Evolutionary conservation across 2,113 vertebrate species (phyloP).

Genomic region (Crotophaga sulcirostris): DNA sequence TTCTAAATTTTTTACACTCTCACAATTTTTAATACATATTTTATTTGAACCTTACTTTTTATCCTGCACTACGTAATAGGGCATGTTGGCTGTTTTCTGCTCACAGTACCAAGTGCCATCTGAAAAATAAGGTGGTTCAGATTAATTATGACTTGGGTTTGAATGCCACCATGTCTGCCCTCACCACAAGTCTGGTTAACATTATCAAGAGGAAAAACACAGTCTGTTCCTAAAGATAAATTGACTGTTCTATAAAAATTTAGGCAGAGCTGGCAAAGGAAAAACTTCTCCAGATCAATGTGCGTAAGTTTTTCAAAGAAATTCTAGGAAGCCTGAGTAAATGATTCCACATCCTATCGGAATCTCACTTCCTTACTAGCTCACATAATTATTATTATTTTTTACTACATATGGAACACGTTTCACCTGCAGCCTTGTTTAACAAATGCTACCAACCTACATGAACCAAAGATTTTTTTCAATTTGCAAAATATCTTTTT

Average conservation of each 20-base stretch:
- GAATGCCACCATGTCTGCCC: slow-evolving; percentile 36
- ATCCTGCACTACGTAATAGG: background rate
- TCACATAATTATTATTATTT: background rate
- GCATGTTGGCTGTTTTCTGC: background rate
- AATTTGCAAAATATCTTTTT: background rate
- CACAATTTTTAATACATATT: background rate
- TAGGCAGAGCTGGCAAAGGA: background rate
- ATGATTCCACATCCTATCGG: background rate
- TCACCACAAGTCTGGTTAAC: slow-evolving; percentile 29
- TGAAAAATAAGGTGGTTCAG: background rate
- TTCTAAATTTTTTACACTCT: background rate
- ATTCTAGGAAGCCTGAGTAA: background rate
- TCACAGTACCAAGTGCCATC: background rate
- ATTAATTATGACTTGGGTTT: background rate
- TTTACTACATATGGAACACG: background rate
- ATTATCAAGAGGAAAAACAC: slow-evolving; percentile 22
- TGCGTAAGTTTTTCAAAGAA: background rate
- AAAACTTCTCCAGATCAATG: background rate
- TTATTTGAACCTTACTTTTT: background rate
- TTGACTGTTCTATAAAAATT: background rate
- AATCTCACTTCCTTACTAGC: background rate
- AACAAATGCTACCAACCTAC: background rate
- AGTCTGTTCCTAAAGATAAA: slow-evolving; percentile 33
- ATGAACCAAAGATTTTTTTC: background rate
- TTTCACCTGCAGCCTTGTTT: background rate